Percentiles rank a stretch among this genome's conserved stretches.
Conservation (phyloP, 2,888 invertebrate genomes). For the Lycaena phlaeas region DNA sequence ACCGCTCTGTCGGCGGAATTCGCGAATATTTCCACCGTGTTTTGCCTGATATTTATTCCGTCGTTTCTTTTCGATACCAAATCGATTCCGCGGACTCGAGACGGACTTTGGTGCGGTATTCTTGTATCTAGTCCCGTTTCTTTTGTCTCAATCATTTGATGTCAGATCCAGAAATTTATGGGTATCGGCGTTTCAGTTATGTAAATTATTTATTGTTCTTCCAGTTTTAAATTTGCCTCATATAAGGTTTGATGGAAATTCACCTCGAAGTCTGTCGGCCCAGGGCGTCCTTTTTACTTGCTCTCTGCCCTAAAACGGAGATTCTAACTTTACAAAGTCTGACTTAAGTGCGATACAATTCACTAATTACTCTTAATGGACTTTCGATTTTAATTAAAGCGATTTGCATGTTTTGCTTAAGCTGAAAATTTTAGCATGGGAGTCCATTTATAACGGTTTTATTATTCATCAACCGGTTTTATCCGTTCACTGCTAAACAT, state of each 20-base stretch:
- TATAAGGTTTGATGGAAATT: not conserved
- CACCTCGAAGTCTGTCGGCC: not conserved
- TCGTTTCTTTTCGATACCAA: slow-evolving; percentile 39
- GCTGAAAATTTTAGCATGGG: too few relatives aligned
- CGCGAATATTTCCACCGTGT: slow-evolving; percentile 45
- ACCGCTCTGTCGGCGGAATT: slow-evolving; percentile 38
- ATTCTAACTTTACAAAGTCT: too few relatives aligned
- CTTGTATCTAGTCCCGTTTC: slow-evolving; percentile 25
- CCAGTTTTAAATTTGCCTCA: slow-evolving; percentile 1
- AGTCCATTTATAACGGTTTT: too few relatives aligned
- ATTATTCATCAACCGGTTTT: too few relatives aligned
- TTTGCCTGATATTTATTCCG: slow-evolving; percentile 53
- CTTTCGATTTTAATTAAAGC: too few relatives aligned
- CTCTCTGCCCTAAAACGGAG: not conserved
- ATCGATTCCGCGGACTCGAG: slow-evolving; percentile 48
- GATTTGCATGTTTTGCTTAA: too few relatives aligned
- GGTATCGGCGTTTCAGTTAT: slow-evolving; percentile 19
- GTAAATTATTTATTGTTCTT: slow-evolving; percentile 11
- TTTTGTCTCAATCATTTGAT: slow-evolving; percentile 46
- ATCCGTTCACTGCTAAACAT: too few relatives aligned
- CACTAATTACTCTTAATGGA: not conserved
- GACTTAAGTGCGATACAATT: not conserved
- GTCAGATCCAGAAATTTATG: slow-evolving; percentile 43
- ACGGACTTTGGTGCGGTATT: slow-evolving; percentile 36
- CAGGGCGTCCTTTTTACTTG: not conserved